Conservation (phyloP, 2,797 vertebrate species). For the Hippopotamyrus pictus region DNA sequence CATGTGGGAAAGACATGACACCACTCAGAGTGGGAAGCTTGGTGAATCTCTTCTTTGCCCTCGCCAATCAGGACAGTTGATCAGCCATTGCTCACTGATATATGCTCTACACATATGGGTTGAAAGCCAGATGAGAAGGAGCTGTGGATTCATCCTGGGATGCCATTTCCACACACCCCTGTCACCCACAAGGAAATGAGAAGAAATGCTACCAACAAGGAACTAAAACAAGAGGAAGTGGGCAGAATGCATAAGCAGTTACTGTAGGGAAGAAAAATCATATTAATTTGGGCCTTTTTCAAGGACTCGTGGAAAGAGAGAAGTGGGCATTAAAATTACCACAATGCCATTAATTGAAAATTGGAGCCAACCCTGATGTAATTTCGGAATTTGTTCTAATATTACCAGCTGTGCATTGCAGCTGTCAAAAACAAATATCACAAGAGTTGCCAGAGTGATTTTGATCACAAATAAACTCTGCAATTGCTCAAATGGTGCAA, state of each 20-base stretch:
- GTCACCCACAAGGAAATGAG: not conserved
- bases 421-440: conserved; percentile 47
- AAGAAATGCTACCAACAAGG: conserved; percentile 10
- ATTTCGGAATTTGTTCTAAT: conserved; percentile 35
- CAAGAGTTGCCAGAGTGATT: conserved; percentile 32
- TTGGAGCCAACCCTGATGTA: conserved; percentile 38
- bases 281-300: conserved; percentile 38
- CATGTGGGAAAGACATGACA: not conserved
- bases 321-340: conserved; percentile 48
- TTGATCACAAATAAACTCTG: conserved; percentile 38
- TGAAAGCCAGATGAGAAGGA: not conserved
- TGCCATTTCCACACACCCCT: not conserved
- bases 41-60: too few relatives aligned
- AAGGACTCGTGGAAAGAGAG: conserved; percentile 45
- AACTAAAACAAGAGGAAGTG: conserved; percentile 37
- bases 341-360: conserved; percentile 37
- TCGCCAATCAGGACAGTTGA: not conserved
- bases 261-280: conserved; percentile 35
- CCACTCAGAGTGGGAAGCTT: not conserved
- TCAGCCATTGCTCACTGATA: not conserved
- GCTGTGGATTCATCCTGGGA: not conserved
- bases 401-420: conserved; percentile 25
- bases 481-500: conserved; percentile 43
- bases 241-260: conserved; percentile 32
- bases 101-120: not conserved